These are phyloP conservation scores for Sycobia sp. DNA, from an alignment of 1,140 invertebrate species.

Conservation along the genomic window DNA sequence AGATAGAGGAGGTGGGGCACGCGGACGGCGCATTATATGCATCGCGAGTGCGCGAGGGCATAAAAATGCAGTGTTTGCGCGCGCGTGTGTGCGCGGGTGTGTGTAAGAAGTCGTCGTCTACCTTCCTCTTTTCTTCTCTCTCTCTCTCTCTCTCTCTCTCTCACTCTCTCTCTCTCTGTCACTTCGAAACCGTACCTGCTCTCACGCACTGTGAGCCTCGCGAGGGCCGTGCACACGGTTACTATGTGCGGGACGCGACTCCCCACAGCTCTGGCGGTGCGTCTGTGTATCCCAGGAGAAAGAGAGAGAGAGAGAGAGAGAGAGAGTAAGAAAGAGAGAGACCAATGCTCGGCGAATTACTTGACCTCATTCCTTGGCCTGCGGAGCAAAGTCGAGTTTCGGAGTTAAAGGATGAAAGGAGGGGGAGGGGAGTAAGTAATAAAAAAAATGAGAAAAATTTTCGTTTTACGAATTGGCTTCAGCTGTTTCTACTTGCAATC, in stretches of 20 bases:
- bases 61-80: slow-evolving; percentile 21
- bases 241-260: not conserved
- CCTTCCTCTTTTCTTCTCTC: slow-evolving; percentile 26
- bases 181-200: too few relatives aligned
- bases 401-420: not conserved
- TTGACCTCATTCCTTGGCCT: slow-evolving; percentile 26
- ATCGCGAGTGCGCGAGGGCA: slow-evolving; percentile 8
- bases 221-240: too few relatives aligned
- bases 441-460: slow-evolving; percentile 5
- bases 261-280: too few relatives aligned
- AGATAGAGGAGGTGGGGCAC: too few relatives aligned
- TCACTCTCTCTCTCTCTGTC: slow-evolving; percentile 25
- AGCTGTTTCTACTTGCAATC: not conserved
- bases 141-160: slow-evolving; percentile 23
- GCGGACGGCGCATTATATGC: slow-evolving; percentile 25
- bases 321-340: slow-evolving; percentile 12
- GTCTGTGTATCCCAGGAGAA: not conserved
- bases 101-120: too few relatives aligned
- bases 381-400: slow-evolving; percentile 1
- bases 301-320: not conserved
- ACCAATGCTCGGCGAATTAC: slow-evolving; percentile 28
- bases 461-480: not conserved
- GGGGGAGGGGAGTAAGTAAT: not conserved
- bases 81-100: not conserved
- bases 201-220: not conserved